Conservation (phyloP, 2,113 vertebrate genomes). For the Paralichthys olivaceus region DNA sequence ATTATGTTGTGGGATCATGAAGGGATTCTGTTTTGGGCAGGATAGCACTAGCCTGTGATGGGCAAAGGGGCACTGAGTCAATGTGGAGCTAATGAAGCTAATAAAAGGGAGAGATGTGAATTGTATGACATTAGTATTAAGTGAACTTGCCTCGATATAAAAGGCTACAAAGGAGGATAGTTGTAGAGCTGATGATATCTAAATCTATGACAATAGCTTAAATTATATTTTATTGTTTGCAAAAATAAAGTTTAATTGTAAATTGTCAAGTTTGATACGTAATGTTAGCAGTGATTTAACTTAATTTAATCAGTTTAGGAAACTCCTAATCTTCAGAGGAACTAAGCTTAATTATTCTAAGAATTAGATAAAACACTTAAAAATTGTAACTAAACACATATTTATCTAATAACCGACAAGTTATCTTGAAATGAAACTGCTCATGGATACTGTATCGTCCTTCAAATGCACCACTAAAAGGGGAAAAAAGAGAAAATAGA, state of each 20-base stretch:
- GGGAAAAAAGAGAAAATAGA: conserved; percentile 18
- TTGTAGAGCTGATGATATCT: background rate
- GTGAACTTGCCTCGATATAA: conserved; percentile 54
- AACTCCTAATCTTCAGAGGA: background rate
- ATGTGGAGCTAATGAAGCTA: conserved; percentile 58
- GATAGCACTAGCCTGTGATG: conserved; percentile 65
- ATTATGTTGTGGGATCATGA: conserved; percentile 23
- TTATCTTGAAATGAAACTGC: background rate
- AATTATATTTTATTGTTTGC: conserved; percentile 43
- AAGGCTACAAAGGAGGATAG: too few species aligned
- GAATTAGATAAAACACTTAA: background rate
- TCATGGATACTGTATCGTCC: conserved; percentile 16
- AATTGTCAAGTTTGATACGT: background rate
- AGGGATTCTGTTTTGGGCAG: conserved; percentile 39
- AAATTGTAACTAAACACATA: background rate
- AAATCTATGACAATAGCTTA: conserved; percentile 55
- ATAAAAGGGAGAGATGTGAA: conserved; percentile 66
- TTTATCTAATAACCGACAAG: background rate
- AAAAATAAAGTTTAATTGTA: background rate
- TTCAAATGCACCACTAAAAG: conserved; percentile 31
- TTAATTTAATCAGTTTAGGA: too few species aligned
- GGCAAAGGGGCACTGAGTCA: conserved; percentile 69
- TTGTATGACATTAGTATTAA: conserved; percentile 56
- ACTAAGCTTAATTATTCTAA: background rate
- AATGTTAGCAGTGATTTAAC: too few species aligned